Conservation (phyloP, 2,888 invertebrate species). For the Dysmachus trigonus region DNA sequence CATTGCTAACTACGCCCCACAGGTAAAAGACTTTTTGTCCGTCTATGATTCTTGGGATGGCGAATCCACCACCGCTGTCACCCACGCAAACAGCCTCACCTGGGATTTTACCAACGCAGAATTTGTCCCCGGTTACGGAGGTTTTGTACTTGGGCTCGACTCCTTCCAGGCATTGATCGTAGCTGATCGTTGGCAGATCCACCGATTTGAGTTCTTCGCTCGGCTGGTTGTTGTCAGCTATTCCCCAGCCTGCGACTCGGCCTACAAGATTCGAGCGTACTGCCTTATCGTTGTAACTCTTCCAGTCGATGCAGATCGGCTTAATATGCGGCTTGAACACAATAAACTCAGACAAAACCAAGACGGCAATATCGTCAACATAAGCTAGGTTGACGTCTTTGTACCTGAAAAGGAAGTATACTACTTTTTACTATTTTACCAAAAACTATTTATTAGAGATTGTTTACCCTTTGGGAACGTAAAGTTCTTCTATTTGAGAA, state of each 20-base stretch:
- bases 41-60: conserved; percentile 42
- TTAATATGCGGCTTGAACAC: no score
- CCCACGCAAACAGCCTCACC: conserved; percentile 51
- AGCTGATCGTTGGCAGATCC: conserved; percentile 50
- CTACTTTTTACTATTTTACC: background rate
- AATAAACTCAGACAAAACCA: conserved; percentile 56
- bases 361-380: conserved; percentile 58
- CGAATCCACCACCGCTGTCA: conserved; percentile 52
- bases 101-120: conserved; percentile 53
- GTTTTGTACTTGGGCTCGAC: conserved; percentile 48
- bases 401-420: conserved; percentile 42
- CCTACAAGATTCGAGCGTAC: conserved; percentile 43
- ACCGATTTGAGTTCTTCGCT: conserved; percentile 50
- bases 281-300: no score
- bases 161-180: conserved; percentile 49
- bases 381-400: no score
- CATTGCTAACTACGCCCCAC: conserved; percentile 51
- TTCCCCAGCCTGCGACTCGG: conserved; percentile 54
- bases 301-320: no score
- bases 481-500: conserved; percentile 44
- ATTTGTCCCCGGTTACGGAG: conserved; percentile 54
- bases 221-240: conserved; percentile 28
- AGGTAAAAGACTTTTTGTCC: conserved; percentile 47
- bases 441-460: background rate
- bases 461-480: conserved; percentile 43